Percentiles rank a stretch among this genome's conserved stretches.
These are phyloP conservation scores for Lapara coniferarum DNA, from an alignment of 2,888 invertebrate genomes.

Conservation along the genomic window DNA sequence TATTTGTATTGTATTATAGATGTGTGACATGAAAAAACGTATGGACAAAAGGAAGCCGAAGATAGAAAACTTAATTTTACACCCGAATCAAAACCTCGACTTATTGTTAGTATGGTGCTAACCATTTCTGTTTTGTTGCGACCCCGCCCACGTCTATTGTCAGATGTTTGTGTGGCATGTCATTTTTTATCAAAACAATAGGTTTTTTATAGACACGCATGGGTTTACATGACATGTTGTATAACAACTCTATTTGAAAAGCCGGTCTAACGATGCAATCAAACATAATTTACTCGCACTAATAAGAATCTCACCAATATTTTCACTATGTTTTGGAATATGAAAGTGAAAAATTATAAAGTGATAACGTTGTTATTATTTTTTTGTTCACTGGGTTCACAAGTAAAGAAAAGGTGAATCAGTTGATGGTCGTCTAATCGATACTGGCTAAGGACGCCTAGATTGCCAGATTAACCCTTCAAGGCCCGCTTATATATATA, in stretches of 20 bases:
- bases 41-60: conserved; percentile 63
- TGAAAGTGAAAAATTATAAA: too few relatives aligned
- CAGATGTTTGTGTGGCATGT: conserved; percentile 78
- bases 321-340: background rate
- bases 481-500: too few relatives aligned
- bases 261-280: conserved; percentile 55
- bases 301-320: conserved; percentile 52
- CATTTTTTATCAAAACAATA: conserved; percentile 84
- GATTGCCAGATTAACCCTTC: too few relatives aligned
- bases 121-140: conserved; percentile 78
- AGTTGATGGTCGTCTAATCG: too few relatives aligned
- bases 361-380: too few relatives aligned
- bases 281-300: conserved; percentile 63
- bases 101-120: conserved; percentile 76
- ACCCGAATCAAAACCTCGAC: conserved; percentile 75
- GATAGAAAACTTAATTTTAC: conserved; percentile 80
- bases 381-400: too few relatives aligned
- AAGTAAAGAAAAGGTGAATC: too few relatives aligned
- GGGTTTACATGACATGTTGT: conserved; percentile 58
- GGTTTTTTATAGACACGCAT: conserved; percentile 63
- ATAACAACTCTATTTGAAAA: conserved; percentile 67
- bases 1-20: conserved; percentile 58
- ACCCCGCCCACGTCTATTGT: conserved; percentile 80
- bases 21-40: conserved; percentile 64
- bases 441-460: too few relatives aligned